Evolutionary conservation across 2,113 vertebrate species (phyloP).

Genomic region (Synchiropus splendidus): DNA sequence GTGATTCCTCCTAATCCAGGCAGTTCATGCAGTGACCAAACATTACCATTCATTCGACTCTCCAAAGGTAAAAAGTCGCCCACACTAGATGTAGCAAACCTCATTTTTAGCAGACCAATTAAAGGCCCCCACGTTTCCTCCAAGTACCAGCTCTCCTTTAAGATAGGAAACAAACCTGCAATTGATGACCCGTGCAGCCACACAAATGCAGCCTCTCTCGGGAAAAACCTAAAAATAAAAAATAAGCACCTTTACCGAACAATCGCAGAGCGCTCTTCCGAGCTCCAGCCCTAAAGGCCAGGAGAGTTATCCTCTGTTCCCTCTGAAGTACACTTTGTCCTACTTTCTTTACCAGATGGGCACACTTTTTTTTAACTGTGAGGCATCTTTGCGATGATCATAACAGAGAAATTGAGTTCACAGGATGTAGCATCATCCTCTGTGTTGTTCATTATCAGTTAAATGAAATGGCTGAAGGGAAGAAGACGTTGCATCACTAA

Average conservation of each 20-base stretch:
- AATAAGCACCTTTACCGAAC: conserved; percentile 51
- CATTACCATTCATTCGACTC: too few relatives aligned
- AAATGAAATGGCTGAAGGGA: too few relatives aligned
- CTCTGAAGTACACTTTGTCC: conserved; percentile 67
- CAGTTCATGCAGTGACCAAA: too few relatives aligned
- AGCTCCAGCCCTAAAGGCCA: conserved; percentile 52
- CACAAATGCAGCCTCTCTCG: conserved; percentile 29
- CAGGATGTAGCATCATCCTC: conserved; percentile 14
- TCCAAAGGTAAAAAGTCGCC: too few relatives aligned
- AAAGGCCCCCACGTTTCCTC: not conserved
- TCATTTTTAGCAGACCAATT: too few relatives aligned
- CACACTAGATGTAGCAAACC: too few relatives aligned
- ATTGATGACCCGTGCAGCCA: conserved; percentile 45
- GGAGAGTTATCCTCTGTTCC: conserved; percentile 53
- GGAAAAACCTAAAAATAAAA: conserved; percentile 45
- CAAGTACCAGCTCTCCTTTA: conserved; percentile 19
- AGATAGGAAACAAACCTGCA: conserved; percentile 23
- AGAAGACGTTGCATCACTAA: too few relatives aligned
- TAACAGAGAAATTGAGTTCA: conserved; percentile 40
- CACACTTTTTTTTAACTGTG: conserved; percentile 50
- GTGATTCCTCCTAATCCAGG: too few relatives aligned
- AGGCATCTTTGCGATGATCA: conserved; percentile 52
- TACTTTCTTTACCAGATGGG: conserved; percentile 67
- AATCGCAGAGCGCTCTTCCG: conserved; percentile 41
- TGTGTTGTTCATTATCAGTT: too few relatives aligned